Evolutionary conservation across 2,888 invertebrate species (phyloP).

Genomic region (Argyresthia goedartella): DNA sequence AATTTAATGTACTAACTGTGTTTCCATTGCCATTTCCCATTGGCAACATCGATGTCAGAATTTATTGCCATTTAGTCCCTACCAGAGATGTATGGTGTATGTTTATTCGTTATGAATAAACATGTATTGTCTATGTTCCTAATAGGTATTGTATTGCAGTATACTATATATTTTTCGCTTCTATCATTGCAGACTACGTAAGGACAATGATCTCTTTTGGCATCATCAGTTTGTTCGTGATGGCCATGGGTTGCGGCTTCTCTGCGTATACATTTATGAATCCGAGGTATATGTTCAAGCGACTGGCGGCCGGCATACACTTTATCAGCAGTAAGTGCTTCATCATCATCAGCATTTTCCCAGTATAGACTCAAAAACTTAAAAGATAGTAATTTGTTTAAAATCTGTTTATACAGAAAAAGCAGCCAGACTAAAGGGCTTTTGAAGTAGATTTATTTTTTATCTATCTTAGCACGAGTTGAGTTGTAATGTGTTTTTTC

Average conservation of each 20-base stretch:
- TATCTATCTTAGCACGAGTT: background rate
- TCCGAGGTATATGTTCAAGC: constrained; percentile 90
- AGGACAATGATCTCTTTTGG: constrained; percentile 88
- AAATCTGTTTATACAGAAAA: no score
- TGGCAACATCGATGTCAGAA: no score
- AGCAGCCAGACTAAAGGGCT: background rate
- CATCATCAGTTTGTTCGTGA: constrained; percentile 83
- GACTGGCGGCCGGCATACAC: constrained; percentile 86
- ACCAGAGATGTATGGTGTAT: no score
- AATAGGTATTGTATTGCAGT: background rate
- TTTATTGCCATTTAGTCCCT: no score
- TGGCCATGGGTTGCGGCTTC: constrained; percentile 85
- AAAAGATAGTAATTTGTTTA: no score
- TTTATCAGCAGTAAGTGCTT: constrained; percentile 80
- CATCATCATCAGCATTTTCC: background rate
- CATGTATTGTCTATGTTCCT: no score
- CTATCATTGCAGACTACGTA: constrained; percentile 77
- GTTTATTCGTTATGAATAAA: no score
- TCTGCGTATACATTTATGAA: constrained; percentile 87
- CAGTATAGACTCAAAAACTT: no score
- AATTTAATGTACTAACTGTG: background rate
- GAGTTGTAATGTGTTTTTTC: constrained; percentile 18
- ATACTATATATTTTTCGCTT: background rate
- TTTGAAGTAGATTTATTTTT: background rate
- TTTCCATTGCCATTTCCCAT: no score